phyloP scores from a whole-genome alignment of 35 echinoderm and acorn worm genomes.

The Amphiura filiformis region DNA sequence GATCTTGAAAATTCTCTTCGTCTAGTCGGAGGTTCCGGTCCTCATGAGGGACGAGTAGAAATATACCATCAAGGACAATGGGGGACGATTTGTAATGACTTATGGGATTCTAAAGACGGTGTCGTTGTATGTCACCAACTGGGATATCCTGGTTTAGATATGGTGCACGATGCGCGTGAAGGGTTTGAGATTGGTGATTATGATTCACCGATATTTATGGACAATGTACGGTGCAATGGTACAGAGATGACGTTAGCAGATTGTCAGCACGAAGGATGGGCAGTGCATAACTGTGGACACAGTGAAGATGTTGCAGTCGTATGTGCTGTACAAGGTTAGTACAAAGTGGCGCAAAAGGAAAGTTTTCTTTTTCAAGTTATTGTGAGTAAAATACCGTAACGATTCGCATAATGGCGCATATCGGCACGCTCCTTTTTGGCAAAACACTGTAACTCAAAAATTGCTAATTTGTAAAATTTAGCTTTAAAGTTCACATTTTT shows the following conservation, averaged over 20 bases:
- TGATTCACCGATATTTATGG: background rate
- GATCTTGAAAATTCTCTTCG: too few relatives aligned
- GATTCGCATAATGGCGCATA: background rate
- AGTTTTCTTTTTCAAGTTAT: background rate
- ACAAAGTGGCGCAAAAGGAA: background rate
- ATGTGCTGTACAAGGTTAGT: background rate
- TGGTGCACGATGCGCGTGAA: too few relatives aligned
- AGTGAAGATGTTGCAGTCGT: background rate
- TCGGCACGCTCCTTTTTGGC: background rate
- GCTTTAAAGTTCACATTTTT: background rate
- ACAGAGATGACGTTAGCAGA: background rate
- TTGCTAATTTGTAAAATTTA: background rate
- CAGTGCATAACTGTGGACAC: background rate
- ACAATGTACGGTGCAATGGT: background rate
- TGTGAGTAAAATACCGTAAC: background rate
- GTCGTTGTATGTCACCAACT: too few relatives aligned
- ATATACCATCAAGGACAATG: too few relatives aligned
- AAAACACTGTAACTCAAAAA: background rate
- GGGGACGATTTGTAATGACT: too few relatives aligned
- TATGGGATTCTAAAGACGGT: too few relatives aligned
- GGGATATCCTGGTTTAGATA: too few relatives aligned
- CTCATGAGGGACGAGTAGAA: too few relatives aligned
- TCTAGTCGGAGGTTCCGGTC: too few relatives aligned
- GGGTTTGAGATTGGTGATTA: too few relatives aligned
- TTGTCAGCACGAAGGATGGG: background rate